Conservation (phyloP, 37 sponge, comb jelly and placozoan genomes). For the Spongilla lacustris region DNA sequence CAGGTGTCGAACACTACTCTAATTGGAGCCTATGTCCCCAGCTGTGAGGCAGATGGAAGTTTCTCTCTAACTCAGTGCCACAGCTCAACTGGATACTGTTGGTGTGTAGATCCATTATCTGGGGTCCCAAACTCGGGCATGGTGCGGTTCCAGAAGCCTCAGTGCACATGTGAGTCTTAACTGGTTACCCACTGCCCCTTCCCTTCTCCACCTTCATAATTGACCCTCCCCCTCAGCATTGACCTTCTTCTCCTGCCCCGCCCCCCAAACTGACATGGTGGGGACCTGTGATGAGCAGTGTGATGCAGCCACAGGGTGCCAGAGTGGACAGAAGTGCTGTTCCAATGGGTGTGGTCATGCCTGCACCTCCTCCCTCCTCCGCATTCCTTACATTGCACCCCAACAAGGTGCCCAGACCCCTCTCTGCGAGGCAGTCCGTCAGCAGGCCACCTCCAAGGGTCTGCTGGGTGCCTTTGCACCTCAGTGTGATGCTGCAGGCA, state of each 20-base stretch:
- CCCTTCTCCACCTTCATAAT: neutral
- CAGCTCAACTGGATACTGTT: constrained; percentile 45
- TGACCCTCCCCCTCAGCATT: neutral
- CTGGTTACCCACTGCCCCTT: neutral
- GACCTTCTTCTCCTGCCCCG: constrained; percentile 4
- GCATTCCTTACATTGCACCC: constrained; percentile 3
- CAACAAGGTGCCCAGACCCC: constrained; percentile 1
- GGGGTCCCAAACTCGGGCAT: constrained; percentile 38
- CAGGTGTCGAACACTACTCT: neutral
- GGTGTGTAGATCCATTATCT: constrained; percentile 44
- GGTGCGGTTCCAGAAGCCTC: constrained; percentile 7
- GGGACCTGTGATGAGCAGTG: constrained; percentile 40
- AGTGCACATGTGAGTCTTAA: constrained; percentile 35
- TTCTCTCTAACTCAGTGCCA: constrained; percentile 48
- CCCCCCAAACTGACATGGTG: neutral
- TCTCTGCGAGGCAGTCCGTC: neutral
- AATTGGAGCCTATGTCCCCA: constrained; percentile 33
- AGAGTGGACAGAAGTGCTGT: constrained; percentile 48
- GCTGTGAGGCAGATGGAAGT: constrained; percentile 26
- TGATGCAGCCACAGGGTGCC: neutral
- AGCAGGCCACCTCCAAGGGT: neutral
- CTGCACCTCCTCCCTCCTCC: constrained; percentile 28
- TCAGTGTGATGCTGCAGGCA: constrained; percentile 28
- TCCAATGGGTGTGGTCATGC: constrained; percentile 78
- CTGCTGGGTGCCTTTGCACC: constrained; percentile 30